Percentiles rank a stretch among this genome's conserved stretches.
phyloP scores from a whole-genome alignment of 2,113 vertebrate species.

The Trichechus manatus region DNA sequence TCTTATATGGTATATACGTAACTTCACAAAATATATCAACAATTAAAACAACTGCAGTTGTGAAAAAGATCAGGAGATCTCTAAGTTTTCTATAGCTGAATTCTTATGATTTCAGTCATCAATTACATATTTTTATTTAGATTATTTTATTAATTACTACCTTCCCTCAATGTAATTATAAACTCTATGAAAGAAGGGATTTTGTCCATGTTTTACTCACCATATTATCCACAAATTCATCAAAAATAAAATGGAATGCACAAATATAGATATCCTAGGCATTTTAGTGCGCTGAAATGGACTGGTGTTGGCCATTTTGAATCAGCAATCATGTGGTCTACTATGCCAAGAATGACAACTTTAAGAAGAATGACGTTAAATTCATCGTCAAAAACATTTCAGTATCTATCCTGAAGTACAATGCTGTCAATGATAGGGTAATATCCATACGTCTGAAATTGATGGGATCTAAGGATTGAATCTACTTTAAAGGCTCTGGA shows the following conservation, averaged over 20 bases:
- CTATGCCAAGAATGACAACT: too few species aligned
- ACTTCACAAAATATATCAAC: neutral
- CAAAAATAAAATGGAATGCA: too few species aligned
- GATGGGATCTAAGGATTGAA: neutral
- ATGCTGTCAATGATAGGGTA: too few species aligned
- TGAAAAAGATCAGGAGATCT: neutral
- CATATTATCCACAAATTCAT: neutral
- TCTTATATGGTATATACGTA: neutral
- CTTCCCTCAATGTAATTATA: neutral
- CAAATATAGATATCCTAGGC: too few species aligned
- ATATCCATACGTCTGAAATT: neutral
- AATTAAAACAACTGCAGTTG: neutral
- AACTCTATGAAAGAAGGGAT: neutral
- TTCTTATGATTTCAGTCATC: neutral
- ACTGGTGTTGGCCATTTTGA: too few species aligned
- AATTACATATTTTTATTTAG: neutral
- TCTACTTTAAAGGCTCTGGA: neutral
- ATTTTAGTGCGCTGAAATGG: too few species aligned
- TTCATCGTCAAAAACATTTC: too few species aligned
- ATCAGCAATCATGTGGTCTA: too few species aligned
- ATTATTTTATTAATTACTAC: neutral
- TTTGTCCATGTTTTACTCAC: neutral
- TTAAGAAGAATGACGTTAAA: too few species aligned
- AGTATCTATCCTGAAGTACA: too few species aligned
- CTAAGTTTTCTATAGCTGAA: neutral